Evolutionary conservation across 1,140 invertebrate genomes (phyloP).

Genomic region (Drosophila navojoa): DNA sequence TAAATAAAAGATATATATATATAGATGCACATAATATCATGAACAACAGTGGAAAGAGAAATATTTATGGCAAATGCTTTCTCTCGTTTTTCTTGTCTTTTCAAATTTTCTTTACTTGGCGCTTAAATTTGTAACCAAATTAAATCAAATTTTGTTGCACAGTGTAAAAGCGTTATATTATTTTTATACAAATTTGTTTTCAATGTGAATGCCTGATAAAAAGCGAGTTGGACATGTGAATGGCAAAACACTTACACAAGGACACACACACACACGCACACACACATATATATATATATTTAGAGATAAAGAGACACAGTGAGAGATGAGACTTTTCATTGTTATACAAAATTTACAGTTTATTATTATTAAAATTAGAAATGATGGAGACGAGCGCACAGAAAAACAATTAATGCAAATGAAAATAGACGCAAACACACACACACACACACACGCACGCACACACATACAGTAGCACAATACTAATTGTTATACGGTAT

Average conservation of each 20-base stretch:
- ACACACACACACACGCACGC: conserved; percentile 17
- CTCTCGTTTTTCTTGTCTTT: conserved; percentile 10
- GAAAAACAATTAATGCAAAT: conserved; percentile 21
- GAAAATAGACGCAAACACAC: conserved; percentile 15
- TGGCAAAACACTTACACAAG: conserved; percentile 32
- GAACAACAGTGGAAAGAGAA: conserved; percentile 72
- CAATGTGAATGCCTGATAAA: conserved; percentile 34
- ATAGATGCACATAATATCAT: conserved; percentile 48
- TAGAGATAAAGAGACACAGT: conserved; percentile 32
- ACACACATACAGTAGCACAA: conserved; percentile 16
- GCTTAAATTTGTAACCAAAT: conserved; percentile 30
- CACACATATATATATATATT: neutral
- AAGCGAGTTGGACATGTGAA: conserved; percentile 43
- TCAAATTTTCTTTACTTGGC: neutral
- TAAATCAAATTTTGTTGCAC: conserved; percentile 45
- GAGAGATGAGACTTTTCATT: conserved; percentile 23
- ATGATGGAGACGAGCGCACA: conserved; percentile 30
- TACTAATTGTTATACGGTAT: conserved; percentile 20
- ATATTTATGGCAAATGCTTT: conserved; percentile 20
- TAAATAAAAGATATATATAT: conserved; percentile 43
- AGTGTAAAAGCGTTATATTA: conserved; percentile 78
- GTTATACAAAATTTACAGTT: conserved; percentile 27
- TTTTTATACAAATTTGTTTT: conserved; percentile 19
- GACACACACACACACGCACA: conserved; percentile 20
- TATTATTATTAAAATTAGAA: conserved; percentile 19